Evolutionary conservation across 2,888 invertebrate species (phyloP).

Genomic region (Augochlorella aurata): DNA sequence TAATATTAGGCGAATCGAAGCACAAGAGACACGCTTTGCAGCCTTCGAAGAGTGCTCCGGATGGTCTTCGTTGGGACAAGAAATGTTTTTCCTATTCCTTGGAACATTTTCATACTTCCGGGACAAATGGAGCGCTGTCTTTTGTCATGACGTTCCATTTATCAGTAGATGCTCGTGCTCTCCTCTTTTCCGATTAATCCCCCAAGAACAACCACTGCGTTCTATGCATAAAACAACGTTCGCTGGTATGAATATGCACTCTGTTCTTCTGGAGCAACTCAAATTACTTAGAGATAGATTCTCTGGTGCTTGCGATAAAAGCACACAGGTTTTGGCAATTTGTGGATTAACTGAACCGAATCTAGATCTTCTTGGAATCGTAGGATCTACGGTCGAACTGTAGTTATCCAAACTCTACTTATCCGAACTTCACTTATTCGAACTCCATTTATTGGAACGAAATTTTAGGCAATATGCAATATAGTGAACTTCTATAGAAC

Average conservation of each 20-base stretch:
- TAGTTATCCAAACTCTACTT: too few relatives aligned
- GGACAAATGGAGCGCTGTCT: constrained; percentile 4
- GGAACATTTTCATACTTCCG: constrained; percentile 3
- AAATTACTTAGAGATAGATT: neutral
- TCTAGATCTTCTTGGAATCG: neutral
- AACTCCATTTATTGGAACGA: too few relatives aligned
- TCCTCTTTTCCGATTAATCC: constrained; percentile 9
- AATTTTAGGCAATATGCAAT: too few relatives aligned
- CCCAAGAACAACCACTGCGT: neutral
- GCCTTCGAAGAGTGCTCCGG: neutral
- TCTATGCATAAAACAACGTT: neutral
- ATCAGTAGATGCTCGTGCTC: neutral
- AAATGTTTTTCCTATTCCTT: constrained; percentile 5
- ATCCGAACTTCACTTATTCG: too few relatives aligned
- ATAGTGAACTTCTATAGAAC: too few relatives aligned
- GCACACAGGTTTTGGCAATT: too few relatives aligned
- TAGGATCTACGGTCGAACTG: too few relatives aligned
- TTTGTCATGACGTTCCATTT: constrained; percentile 10
- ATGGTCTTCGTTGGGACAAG: neutral
- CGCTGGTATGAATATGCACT: neutral
- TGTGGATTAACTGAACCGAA: too few relatives aligned
- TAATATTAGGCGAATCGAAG: constrained; percentile 3
- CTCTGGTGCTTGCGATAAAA: too few relatives aligned
- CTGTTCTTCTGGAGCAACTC: neutral
- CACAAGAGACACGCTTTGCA: neutral